A percentile compares a stretch with the other conserved stretches of the same genome.
phyloP scores from a whole-genome alignment of 1,140 invertebrate species.

The Drosophila nigrodunni region DNA sequence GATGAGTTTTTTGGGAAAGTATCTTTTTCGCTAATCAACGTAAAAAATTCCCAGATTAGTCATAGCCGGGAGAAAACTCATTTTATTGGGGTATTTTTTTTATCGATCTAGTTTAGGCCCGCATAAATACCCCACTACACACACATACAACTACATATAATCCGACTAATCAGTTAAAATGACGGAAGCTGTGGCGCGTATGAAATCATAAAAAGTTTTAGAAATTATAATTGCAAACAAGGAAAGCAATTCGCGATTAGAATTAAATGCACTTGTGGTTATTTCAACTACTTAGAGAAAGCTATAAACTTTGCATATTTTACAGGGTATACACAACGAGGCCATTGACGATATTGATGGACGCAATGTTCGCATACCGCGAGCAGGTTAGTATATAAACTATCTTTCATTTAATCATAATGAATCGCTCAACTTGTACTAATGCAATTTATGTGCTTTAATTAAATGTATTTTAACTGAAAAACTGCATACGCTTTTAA shows the following conservation, averaged over 20 bases:
- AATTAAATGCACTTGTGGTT: neutral
- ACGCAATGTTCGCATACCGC: slow-evolving; percentile 35
- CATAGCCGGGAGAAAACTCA: slow-evolving; percentile 26
- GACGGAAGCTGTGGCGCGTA: slow-evolving; percentile 24
- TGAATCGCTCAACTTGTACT: neutral
- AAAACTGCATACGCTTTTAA: slow-evolving; percentile 6
- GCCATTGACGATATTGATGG: slow-evolving; percentile 41
- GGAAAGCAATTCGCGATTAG: neutral
- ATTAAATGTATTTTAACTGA: slow-evolving; percentile 18
- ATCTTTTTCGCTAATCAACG: neutral
- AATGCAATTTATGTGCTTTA: slow-evolving; percentile 40
- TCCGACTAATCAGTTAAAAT: slow-evolving; percentile 33
- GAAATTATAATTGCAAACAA: too few species aligned
- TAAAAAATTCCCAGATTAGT: slow-evolving; percentile 44
- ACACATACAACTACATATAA: slow-evolving; percentile 3
- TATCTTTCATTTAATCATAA: slow-evolving; percentile 10
- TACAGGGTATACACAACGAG: slow-evolving; percentile 56
- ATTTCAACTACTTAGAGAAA: slow-evolving; percentile 1
- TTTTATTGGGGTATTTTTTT: slow-evolving; percentile 32
- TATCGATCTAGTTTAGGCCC: neutral
- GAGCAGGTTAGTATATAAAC: slow-evolving; percentile 62
- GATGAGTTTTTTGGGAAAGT: slow-evolving; percentile 21
- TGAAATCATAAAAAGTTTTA: slow-evolving; percentile 8
- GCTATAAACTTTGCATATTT: neutral
- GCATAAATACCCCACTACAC: neutral